Conservation (phyloP, 2,797 vertebrate genomes). For the Pogoniulus pusillus region DNA sequence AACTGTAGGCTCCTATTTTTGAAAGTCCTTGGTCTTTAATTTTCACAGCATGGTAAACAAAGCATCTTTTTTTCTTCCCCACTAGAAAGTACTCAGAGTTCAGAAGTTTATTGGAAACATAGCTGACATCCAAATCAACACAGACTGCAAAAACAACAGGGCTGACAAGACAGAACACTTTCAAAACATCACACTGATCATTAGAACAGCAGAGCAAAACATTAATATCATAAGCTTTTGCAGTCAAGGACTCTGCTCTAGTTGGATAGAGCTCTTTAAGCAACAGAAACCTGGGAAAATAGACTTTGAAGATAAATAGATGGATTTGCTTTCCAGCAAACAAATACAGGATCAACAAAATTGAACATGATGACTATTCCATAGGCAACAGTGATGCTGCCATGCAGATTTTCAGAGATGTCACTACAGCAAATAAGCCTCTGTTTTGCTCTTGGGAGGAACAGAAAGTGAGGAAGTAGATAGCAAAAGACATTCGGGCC, state of each 20-base stretch:
- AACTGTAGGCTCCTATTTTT: conserved; percentile 24
- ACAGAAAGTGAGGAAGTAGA: conserved; percentile 17
- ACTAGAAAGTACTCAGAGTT: conserved; percentile 45
- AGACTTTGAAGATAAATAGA: conserved; percentile 68
- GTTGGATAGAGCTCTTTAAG: conserved; percentile 34
- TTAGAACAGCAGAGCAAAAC: conserved; percentile 63
- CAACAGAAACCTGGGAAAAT: conserved; percentile 9
- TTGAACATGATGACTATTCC: conserved; percentile 68
- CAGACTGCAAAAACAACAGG: conserved; percentile 63
- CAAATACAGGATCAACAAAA: conserved; percentile 62
- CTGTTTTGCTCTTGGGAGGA: conserved; percentile 36
- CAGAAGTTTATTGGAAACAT: conserved; percentile 66
- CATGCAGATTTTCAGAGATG: conserved; percentile 61
- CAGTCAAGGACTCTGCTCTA: conserved; percentile 48
- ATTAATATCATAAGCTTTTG: conserved; percentile 61
- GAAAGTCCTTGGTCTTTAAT: conserved; percentile 44
- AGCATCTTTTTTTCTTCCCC: conserved; percentile 30
- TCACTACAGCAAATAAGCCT: conserved; percentile 63
- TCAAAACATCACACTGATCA: conserved; percentile 65
- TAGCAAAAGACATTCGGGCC: neutral
- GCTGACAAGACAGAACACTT: conserved; percentile 68
- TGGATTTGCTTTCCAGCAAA: conserved; percentile 67
- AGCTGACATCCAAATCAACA: conserved; percentile 69
- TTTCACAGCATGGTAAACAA: conserved; percentile 50
- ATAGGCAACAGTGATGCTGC: conserved; percentile 59